phyloP scores from a whole-genome alignment of 2,888 invertebrate genomes.

The Penaeus monodon region DNA sequence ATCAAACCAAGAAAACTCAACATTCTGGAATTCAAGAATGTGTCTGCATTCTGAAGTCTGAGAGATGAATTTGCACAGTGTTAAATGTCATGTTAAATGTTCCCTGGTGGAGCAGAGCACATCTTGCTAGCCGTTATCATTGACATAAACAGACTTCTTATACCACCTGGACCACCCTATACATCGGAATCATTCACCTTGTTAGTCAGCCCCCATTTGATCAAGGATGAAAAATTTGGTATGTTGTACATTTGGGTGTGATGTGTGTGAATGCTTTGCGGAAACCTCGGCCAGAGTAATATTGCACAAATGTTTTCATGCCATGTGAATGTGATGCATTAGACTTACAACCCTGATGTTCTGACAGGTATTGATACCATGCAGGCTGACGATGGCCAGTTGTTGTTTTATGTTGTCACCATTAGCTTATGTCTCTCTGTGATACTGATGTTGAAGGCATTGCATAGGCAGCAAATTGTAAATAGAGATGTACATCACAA shows the following conservation, averaged over 20 bases:
- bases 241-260: conserved; percentile 6
- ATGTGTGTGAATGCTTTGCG: conserved; percentile 31
- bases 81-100: too few species aligned
- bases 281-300: not conserved
- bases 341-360: conserved; percentile 1
- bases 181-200: too few species aligned
- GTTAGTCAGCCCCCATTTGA: too few species aligned
- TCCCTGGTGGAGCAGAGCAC: too few species aligned
- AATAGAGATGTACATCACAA: conserved; percentile 42
- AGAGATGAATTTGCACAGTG: conserved; percentile 1
- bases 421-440: conserved; percentile 62
- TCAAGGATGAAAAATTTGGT: conserved; percentile 11
- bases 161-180: too few species aligned
- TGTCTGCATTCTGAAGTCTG: conserved; percentile 28
- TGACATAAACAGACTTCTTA: too few species aligned
- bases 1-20: conserved; percentile 9
- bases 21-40: conserved; percentile 13
- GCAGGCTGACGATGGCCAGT: conserved; percentile 56
- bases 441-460: conserved; percentile 57
- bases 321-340: not conserved
- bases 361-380: conserved; percentile 41
- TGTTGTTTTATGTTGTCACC: conserved; percentile 57
- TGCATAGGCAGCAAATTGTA: conserved; percentile 55
- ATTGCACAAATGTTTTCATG: conserved; percentile 22
- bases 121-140: too few species aligned